phyloP scores from a whole-genome alignment of 2,797 vertebrate species.

The Myiotriccus ornatus region DNA sequence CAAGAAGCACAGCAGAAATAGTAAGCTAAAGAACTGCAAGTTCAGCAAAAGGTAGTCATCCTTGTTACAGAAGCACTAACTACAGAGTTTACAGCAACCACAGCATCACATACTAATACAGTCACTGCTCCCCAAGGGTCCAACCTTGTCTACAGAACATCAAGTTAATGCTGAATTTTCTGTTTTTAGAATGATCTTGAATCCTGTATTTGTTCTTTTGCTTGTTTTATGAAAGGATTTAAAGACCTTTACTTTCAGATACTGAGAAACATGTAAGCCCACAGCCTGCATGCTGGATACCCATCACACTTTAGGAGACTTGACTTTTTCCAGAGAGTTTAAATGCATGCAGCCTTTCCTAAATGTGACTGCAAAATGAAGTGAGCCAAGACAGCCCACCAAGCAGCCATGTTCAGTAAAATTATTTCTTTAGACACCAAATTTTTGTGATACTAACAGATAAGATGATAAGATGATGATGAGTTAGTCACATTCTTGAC shows the following conservation, averaged over 20 bases:
- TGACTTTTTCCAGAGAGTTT: slow-evolving; percentile 7
- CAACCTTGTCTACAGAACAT: neutral
- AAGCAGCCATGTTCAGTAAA: neutral
- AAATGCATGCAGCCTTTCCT: neutral
- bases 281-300: neutral
- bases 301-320: neutral
- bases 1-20: neutral
- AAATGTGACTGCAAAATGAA: slow-evolving; percentile 1
- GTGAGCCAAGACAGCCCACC: slow-evolving; percentile 36
- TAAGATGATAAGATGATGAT: slow-evolving; percentile 35
- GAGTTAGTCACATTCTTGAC: slow-evolving; percentile 25
- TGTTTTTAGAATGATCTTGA: neutral
- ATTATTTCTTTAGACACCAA: slow-evolving; percentile 40
- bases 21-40: neutral
- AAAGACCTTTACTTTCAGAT: neutral
- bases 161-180: neutral
- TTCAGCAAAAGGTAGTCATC: neutral
- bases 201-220: neutral
- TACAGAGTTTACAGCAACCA: neutral
- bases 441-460: slow-evolving; percentile 30
- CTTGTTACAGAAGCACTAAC: neutral
- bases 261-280: neutral
- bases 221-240: neutral
- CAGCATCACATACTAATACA: neutral
- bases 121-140: neutral